Conservation (phyloP, 1,140 invertebrate genomes). For the Drosophila navojoa region DNA sequence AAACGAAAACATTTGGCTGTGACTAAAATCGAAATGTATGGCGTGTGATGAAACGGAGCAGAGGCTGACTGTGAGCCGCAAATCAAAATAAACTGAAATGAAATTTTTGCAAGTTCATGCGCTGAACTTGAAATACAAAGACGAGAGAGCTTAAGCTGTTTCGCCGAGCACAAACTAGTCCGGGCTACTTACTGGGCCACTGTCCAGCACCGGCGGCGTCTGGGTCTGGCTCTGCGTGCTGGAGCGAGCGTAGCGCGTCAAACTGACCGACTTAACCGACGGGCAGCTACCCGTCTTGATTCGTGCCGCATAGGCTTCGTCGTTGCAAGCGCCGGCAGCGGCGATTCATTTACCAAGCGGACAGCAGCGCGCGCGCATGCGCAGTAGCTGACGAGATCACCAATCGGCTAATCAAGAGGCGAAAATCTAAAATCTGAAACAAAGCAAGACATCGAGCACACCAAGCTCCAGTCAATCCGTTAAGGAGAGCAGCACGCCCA, state of each 20-base stretch:
- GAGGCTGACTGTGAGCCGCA: slow-evolving; percentile 31
- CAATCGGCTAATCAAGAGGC: neutral
- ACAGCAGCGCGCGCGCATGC: slow-evolving; percentile 74
- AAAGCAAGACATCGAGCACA: neutral
- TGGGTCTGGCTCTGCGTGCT: slow-evolving; percentile 40
- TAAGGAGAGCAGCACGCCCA: slow-evolving; percentile 33
- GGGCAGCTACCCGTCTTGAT: slow-evolving; percentile 62
- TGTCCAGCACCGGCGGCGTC: neutral
- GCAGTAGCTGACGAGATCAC: slow-evolving; percentile 32
- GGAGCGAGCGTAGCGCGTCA: slow-evolving; percentile 56
- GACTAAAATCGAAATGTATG: slow-evolving; percentile 24
- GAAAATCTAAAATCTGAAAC: slow-evolving; percentile 5
- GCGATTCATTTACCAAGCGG: slow-evolving; percentile 63
- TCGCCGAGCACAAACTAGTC: neutral
- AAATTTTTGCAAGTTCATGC: slow-evolving; percentile 69
- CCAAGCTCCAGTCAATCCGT: neutral
- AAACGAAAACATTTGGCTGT: slow-evolving; percentile 4
- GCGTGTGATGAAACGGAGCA: slow-evolving; percentile 33
- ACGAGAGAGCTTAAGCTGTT: slow-evolving; percentile 9
- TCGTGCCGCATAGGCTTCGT: slow-evolving; percentile 54
- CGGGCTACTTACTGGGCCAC: neutral
- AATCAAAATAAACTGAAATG: slow-evolving; percentile 41
- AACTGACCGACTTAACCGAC: slow-evolving; percentile 50
- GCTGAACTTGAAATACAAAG: slow-evolving; percentile 67
- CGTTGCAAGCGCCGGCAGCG: slow-evolving; percentile 55